Evolutionary conservation across 2,888 invertebrate species (phyloP).

Genomic region (Troilus luridus): DNA sequence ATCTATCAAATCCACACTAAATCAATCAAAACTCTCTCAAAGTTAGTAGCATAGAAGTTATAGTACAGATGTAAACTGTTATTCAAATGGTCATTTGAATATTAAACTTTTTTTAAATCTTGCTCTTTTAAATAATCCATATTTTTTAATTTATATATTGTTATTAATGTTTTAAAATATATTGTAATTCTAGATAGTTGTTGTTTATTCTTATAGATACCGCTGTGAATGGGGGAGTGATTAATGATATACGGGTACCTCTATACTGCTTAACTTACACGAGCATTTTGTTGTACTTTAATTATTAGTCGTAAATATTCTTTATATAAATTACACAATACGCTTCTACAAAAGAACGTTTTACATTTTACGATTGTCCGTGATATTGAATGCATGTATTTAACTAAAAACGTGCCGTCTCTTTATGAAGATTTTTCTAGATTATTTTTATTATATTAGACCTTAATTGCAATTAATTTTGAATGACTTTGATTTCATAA

Average conservation of each 20-base stretch:
- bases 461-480: too few species aligned
- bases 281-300: not conserved
- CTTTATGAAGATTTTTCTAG: not conserved
- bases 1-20: too few species aligned
- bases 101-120: too few species aligned
- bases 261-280: not conserved
- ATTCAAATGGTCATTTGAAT: too few species aligned
- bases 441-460: not conserved
- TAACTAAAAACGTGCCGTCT: not conserved
- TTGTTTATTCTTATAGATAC: not conserved
- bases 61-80: too few species aligned
- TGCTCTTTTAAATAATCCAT: too few species aligned
- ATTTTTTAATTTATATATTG: too few species aligned
- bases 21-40: too few species aligned
- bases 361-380: not conserved
- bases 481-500: not conserved
- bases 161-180: not conserved
- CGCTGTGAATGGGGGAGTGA: not conserved
- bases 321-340: not conserved
- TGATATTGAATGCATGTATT: not conserved
- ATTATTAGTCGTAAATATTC: not conserved
- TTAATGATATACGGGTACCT: slow-evolving; percentile 17
- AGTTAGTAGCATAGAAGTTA: too few species aligned
- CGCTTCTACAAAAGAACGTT: not conserved
- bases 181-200: not conserved